phyloP scores from a whole-genome alignment of 2,888 invertebrate species.

The Drosophila pseudotalamancana region DNA sequence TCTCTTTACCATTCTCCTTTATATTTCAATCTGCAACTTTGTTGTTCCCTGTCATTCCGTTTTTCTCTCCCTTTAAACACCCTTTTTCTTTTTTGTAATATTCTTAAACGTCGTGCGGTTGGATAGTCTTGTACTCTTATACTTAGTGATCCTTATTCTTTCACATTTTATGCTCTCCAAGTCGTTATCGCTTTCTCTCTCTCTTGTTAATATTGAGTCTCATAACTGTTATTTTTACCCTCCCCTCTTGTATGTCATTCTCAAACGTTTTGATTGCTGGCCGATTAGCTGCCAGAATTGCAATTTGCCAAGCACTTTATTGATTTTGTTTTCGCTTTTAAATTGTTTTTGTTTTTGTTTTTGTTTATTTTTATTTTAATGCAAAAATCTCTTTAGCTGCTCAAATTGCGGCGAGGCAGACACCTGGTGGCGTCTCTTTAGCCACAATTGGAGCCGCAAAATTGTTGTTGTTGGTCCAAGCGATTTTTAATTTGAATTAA shows the following conservation, averaged over 20 bases:
- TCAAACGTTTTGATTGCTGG: not conserved
- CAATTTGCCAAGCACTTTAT: not conserved
- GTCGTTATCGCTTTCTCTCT: no score
- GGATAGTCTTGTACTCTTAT: no score
- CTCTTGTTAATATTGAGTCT: not conserved
- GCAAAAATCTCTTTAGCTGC: slow-evolving; percentile 18
- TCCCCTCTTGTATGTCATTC: not conserved
- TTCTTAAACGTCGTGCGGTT: not conserved
- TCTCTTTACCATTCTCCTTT: no score
- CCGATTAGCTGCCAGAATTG: not conserved
- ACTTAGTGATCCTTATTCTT: no score
- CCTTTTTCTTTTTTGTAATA: not conserved
- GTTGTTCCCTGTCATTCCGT: no score
- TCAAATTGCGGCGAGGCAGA: slow-evolving; percentile 7
- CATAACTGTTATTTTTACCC: not conserved
- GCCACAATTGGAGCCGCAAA: slow-evolving; percentile 27
- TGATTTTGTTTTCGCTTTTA: not conserved
- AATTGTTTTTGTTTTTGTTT: not conserved
- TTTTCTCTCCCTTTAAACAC: no score
- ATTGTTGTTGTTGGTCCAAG: slow-evolving; percentile 22
- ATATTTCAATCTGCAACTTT: no score
- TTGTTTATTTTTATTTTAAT: not conserved
- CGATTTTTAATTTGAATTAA: slow-evolving; percentile 75
- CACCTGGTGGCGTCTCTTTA: not conserved
- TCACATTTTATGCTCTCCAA: no score